phyloP scores from a whole-genome alignment of 2,797 vertebrate species.

The Pseudochirops cupreus region DNA sequence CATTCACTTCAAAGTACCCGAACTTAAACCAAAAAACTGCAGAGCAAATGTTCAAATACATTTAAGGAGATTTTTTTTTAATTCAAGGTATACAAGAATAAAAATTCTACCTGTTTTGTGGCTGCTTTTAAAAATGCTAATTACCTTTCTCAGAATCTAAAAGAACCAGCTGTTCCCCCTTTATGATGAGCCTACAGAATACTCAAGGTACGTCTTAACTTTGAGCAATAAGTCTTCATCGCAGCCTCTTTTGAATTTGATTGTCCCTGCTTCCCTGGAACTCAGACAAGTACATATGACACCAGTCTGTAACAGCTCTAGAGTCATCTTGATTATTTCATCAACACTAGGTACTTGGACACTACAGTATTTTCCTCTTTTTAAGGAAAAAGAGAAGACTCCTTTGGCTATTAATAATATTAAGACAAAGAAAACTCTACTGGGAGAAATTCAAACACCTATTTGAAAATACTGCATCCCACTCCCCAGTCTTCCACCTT shows the following conservation, averaged over 20 bases:
- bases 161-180: conserved; percentile 56
- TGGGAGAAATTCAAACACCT: background rate
- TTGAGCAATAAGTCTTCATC: conserved; percentile 48
- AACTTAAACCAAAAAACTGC: conserved; percentile 61
- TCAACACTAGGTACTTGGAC: conserved; percentile 62
- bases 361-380: conserved; percentile 46
- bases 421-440: background rate
- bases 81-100: conserved; percentile 53
- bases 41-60: conserved; percentile 45
- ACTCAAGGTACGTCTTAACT: conserved; percentile 25
- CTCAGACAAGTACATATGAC: conserved; percentile 43
- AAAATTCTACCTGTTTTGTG: conserved; percentile 24
- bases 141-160: background rate
- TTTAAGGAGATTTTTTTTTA: conserved; percentile 53
- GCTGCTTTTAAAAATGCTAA: background rate
- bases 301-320: conserved; percentile 41
- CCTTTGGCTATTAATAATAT: background rate
- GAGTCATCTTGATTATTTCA: conserved; percentile 59
- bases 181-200: conserved; percentile 46
- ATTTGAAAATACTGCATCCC: background rate
- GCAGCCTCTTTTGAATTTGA: conserved; percentile 35
- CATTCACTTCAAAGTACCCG: conserved; percentile 62
- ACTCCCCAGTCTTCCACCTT: background rate
- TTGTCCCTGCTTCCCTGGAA: conserved; percentile 22
- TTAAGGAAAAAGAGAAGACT: background rate